A percentile compares a stretch with the other conserved stretches of the same genome.
Evolutionary conservation across 2,797 vertebrate species (phyloP).

Genomic region (Acanthopagrus latus): DNA sequence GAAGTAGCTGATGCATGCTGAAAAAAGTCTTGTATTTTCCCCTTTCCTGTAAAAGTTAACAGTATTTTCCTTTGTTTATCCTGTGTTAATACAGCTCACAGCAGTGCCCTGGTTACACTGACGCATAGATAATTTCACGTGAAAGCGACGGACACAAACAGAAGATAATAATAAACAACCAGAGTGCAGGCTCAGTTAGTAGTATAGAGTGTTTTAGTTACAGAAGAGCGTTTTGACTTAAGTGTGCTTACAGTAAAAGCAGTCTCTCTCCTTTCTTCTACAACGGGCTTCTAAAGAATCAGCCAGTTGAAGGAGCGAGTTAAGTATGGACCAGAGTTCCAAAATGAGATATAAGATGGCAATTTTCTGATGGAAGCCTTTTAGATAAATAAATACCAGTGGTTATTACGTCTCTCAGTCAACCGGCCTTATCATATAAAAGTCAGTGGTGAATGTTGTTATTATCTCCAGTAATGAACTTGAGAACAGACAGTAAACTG

Average conservation of each 20-base stretch:
- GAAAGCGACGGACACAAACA: not conserved
- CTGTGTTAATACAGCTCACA: slow-evolving; percentile 7
- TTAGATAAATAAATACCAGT: slow-evolving; percentile 56
- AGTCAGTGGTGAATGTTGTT: slow-evolving; percentile 41
- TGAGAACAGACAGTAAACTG: slow-evolving; percentile 31
- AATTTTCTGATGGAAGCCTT: slow-evolving; percentile 28
- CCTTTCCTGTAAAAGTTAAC: slow-evolving; percentile 8
- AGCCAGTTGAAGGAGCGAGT: slow-evolving; percentile 32
- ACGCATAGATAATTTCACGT: not conserved
- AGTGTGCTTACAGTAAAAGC: slow-evolving; percentile 16
- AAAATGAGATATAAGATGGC: slow-evolving; percentile 43
- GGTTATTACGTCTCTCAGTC: slow-evolving; percentile 42
- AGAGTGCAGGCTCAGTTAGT: not conserved
- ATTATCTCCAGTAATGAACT: slow-evolving; percentile 53
- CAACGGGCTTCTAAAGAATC: slow-evolving; percentile 4
- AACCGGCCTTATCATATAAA: slow-evolving; percentile 42
- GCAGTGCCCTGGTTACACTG: not conserved
- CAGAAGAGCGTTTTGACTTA: slow-evolving; percentile 23
- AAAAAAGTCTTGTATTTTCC: slow-evolving; percentile 31
- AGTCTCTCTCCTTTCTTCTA: slow-evolving; percentile 16
- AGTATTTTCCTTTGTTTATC: slow-evolving; percentile 19
- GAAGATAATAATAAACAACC: too few species aligned
- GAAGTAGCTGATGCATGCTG: slow-evolving; percentile 38
- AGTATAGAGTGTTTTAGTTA: not conserved
- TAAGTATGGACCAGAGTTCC: slow-evolving; percentile 47